phyloP scores from a whole-genome alignment of 2,113 vertebrate species.

The Phyllostomus discolor region DNA sequence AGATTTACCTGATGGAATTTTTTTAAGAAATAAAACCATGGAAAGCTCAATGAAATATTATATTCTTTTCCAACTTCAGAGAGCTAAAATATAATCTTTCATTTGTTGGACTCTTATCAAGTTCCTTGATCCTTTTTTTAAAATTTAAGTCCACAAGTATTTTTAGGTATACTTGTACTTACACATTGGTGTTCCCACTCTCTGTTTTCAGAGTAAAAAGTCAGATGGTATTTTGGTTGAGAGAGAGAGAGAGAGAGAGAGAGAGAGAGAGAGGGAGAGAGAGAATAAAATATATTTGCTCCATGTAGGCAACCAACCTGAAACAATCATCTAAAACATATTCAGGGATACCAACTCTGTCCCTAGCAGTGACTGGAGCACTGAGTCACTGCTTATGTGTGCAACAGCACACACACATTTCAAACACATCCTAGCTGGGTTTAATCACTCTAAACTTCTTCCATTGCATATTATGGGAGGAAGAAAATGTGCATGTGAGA shows the following conservation, averaged over 20 bases:
- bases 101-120: neutral
- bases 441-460: neutral
- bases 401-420: neutral
- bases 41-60: neutral
- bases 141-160: conserved; percentile 3
- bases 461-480: neutral
- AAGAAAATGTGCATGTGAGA: neutral
- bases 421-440: neutral
- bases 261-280: neutral
- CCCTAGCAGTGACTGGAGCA: neutral
- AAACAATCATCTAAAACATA: neutral
- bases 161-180: neutral
- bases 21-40: neutral
- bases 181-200: neutral
- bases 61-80: neutral
- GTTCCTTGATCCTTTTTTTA: neutral
- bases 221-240: conserved; percentile 20
- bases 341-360: neutral
- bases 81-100: neutral
- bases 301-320: neutral
- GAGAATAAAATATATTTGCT: neutral
- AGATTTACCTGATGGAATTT: neutral
- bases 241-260: neutral
- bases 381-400: neutral
- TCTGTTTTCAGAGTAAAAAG: conserved; percentile 29